Conservation (phyloP, 2,797 vertebrate genomes). For the Tragelaphus oryx region DNA sequence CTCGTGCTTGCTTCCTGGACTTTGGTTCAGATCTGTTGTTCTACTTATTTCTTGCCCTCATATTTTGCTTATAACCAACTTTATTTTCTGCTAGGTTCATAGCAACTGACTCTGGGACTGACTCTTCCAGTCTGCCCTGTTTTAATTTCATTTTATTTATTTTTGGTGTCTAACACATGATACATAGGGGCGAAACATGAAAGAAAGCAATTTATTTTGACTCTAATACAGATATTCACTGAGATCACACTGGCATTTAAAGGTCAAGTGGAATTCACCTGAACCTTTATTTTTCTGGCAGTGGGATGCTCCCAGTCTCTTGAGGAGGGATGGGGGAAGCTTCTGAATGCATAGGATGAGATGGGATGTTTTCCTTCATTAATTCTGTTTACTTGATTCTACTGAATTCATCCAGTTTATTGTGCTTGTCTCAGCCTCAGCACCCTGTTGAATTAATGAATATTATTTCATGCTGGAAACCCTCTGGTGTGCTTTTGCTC, state of each 20-base stretch:
- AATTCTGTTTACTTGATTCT: background rate
- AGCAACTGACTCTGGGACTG: background rate
- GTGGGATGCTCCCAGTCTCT: background rate
- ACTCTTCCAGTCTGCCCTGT: background rate
- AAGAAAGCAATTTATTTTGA: background rate
- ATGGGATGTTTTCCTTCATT: background rate
- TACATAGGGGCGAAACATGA: background rate
- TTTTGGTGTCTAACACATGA: background rate
- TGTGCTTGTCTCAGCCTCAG: background rate
- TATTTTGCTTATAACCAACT: background rate
- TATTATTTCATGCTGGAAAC: background rate
- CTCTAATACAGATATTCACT: background rate
- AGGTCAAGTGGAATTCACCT: background rate
- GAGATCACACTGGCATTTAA: background rate
- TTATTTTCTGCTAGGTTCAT: background rate
- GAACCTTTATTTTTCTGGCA: background rate
- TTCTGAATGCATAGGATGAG: background rate
- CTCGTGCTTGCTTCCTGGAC: background rate
- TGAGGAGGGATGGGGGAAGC: background rate
- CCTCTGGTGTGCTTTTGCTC: background rate
- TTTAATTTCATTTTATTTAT: background rate
- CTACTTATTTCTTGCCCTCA: background rate
- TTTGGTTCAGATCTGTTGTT: background rate
- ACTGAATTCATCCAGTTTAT: background rate
- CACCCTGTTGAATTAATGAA: background rate